phyloP scores from a whole-genome alignment of 2,113 vertebrate genomes.

The Edolisoma coerulescens region DNA sequence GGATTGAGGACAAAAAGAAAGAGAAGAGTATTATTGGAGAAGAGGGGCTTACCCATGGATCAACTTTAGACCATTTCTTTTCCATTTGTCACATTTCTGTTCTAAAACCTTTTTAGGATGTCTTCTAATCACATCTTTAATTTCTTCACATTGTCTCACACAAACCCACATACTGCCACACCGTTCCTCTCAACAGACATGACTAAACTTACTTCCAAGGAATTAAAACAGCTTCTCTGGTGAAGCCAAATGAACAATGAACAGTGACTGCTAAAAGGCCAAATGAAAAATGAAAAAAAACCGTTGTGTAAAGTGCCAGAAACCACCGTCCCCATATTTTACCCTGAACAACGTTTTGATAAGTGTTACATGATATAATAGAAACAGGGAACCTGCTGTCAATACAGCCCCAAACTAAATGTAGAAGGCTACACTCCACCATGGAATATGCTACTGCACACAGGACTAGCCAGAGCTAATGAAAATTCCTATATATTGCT shows the following conservation, averaged over 20 bases:
- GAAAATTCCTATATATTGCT: not conserved
- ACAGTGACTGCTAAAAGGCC: not conserved
- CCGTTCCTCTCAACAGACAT: not conserved
- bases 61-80: not conserved
- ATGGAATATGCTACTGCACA: fast-evolving
- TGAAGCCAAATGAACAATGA: not conserved
- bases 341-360: not conserved
- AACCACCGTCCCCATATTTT: not conserved
- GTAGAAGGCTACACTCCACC: not conserved
- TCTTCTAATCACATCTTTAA: not conserved
- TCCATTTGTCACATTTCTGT: not conserved
- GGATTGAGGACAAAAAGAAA: not conserved
- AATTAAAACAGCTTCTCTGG: not conserved
- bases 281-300: not conserved
- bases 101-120: not conserved
- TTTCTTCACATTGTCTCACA: not conserved
- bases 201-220: not conserved
- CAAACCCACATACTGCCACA: not conserved
- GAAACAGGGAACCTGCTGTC: not conserved
- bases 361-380: not conserved
- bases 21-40: not conserved
- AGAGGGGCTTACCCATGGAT: not conserved
- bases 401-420: not conserved
- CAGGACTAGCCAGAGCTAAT: not conserved
- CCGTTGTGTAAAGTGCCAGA: not conserved